These are phyloP conservation scores for Zhuqinia jingwanae DNA, from an alignment of 2,888 invertebrate genomes.

Conservation along the genomic window DNA sequence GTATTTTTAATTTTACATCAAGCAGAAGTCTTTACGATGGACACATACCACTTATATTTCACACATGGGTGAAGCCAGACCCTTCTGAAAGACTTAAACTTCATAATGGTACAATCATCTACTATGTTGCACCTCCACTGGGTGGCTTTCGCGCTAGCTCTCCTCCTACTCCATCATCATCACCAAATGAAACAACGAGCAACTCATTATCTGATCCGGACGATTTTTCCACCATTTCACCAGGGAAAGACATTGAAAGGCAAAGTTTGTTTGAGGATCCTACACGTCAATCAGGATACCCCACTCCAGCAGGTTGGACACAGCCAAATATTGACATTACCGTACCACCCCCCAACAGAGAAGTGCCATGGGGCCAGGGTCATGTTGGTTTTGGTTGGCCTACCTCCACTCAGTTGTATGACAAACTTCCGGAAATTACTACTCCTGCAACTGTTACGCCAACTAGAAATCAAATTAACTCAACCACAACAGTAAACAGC, in stretches of 20 bases:
- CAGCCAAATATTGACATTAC: slow-evolving; percentile 51
- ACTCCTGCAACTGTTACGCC: slow-evolving; percentile 25
- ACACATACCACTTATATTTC: slow-evolving; percentile 36
- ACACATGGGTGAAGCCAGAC: slow-evolving; percentile 56
- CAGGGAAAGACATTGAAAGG: slow-evolving; percentile 11
- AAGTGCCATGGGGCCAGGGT: slow-evolving; percentile 42
- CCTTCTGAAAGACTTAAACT: slow-evolving; percentile 27
- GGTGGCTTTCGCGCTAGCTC: slow-evolving; percentile 53
- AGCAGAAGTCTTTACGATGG: slow-evolving; percentile 39
- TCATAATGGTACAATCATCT: slow-evolving; percentile 61
- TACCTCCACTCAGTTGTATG: slow-evolving; percentile 34
- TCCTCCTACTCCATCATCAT: background rate
- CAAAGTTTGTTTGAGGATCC: slow-evolving; percentile 24
- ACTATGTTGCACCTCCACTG: slow-evolving; percentile 58
- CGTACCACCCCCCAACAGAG: slow-evolving; percentile 19
- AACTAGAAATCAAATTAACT: slow-evolving; percentile 13
- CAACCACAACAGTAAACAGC: slow-evolving; percentile 12
- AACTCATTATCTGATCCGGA: slow-evolving; percentile 19
- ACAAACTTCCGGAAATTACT: slow-evolving; percentile 1
- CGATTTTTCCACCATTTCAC: slow-evolving; percentile 15
- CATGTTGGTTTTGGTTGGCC: slow-evolving; percentile 48
- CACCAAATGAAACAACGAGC: slow-evolving; percentile 18
- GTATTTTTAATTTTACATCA: slow-evolving; percentile 26
- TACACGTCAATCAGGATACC: slow-evolving; percentile 14
- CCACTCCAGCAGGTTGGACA: background rate